Conservation (phyloP, 2,113 vertebrate species). For the Pagrus major region DNA sequence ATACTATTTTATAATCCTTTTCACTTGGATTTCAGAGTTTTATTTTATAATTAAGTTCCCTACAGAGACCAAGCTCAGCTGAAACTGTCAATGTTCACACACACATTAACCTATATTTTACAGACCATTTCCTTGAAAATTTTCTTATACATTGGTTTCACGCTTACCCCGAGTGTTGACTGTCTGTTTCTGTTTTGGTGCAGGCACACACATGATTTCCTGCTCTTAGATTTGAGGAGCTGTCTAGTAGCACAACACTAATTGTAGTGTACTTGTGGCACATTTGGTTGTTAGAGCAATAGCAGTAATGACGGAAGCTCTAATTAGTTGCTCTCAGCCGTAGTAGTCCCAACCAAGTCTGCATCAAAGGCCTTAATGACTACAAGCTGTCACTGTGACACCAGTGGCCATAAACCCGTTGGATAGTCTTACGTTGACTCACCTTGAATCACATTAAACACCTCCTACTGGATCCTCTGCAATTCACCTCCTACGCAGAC, state of each 20-base stretch:
- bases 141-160: not conserved
- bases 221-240: not conserved
- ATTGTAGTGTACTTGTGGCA: conserved; percentile 27
- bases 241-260: conserved; percentile 6
- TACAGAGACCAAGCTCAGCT: not conserved
- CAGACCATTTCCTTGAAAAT: not conserved
- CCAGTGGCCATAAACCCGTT: conserved; percentile 17
- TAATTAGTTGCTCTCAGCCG: conserved; percentile 19
- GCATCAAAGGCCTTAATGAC: conserved; percentile 36
- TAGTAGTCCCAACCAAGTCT: not conserved
- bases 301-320: conserved; percentile 12
- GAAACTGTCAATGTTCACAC: not conserved
- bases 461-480: conserved; percentile 21
- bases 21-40: conserved; percentile 11
- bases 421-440: conserved; percentile 8
- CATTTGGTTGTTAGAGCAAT: conserved; percentile 25
- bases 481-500: conserved; percentile 41
- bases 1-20: conserved; percentile 12
- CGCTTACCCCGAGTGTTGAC: not conserved
- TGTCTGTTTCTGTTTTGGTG: conserved; percentile 9
- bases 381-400: conserved; percentile 27
- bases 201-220: not conserved
- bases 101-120: conserved; percentile 14
- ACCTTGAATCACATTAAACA: conserved; percentile 34
- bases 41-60: not conserved